These are phyloP conservation scores for Thryonomys swinderianus DNA, from an alignment of 2,113 vertebrate genomes.

Conservation along the genomic window DNA sequence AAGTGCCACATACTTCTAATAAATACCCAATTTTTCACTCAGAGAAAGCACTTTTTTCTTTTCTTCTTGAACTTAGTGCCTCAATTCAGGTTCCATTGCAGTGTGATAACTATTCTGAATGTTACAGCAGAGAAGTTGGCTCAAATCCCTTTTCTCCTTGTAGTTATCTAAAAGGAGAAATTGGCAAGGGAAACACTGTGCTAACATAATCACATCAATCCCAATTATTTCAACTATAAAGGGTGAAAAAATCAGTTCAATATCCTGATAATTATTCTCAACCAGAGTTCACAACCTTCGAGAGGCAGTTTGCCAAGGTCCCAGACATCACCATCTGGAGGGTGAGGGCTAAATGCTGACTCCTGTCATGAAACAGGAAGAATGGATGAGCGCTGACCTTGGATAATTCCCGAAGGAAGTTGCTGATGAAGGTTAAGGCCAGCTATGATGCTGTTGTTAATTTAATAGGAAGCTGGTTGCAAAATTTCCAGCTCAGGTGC, in stretches of 20 bases:
- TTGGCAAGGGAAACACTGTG: background rate
- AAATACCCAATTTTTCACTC: constrained; percentile 44
- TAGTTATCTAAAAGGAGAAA: background rate
- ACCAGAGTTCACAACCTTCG: constrained; percentile 9
- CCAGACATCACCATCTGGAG: constrained; percentile 28
- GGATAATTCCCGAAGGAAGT: background rate
- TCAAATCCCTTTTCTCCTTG: background rate
- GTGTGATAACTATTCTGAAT: background rate
- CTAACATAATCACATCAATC: background rate
- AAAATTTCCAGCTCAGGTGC: background rate
- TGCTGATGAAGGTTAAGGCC: background rate
- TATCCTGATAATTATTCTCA: constrained; percentile 56
- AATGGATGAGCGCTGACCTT: constrained; percentile 21
- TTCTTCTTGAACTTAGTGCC: constrained; percentile 26
- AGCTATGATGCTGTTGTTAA: constrained; percentile 8
- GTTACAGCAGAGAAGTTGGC: background rate
- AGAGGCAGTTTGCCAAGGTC: constrained; percentile 49
- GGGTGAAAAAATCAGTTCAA: constrained; percentile 2
- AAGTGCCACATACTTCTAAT: background rate
- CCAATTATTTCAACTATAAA: constrained; percentile 50
- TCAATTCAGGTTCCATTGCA: background rate
- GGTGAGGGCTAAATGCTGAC: constrained; percentile 31
- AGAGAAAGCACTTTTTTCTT: background rate
- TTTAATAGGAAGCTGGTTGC: background rate
- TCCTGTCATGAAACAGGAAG: constrained; percentile 4